Conservation (phyloP, 2,113 vertebrate species). For the Oryzias javanicus region DNA sequence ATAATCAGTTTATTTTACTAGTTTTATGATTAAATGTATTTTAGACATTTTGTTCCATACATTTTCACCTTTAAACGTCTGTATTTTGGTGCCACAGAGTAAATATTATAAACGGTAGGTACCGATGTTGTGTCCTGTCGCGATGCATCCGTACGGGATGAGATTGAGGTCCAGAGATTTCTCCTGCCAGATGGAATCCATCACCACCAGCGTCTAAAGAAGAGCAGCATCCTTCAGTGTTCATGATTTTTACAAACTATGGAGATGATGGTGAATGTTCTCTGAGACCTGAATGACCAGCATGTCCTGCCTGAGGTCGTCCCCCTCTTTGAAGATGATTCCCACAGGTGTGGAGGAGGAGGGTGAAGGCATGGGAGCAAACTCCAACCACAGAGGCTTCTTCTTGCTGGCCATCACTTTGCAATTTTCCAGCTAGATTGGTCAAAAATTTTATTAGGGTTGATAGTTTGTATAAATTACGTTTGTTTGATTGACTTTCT, state of each 20-base stretch:
- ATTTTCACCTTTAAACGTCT: too few species aligned
- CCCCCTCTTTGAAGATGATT: conserved; percentile 82
- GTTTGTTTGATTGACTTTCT: too few species aligned
- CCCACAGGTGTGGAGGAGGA: conserved; percentile 61
- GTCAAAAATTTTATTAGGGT: too few species aligned
- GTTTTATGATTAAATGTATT: too few species aligned
- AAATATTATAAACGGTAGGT: not conserved
- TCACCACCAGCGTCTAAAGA: conserved; percentile 73
- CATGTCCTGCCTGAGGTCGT: conserved; percentile 84
- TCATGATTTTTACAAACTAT: not conserved
- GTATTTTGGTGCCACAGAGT: too few species aligned
- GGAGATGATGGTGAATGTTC: not conserved
- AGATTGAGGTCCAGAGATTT: conserved; percentile 78
- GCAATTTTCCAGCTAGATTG: conserved; percentile 73
- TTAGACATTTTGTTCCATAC: too few species aligned
- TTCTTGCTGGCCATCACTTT: conserved; percentile 82
- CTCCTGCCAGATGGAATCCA: conserved; percentile 83
- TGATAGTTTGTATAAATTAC: too few species aligned
- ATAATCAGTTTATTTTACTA: too few species aligned
- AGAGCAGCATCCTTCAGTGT: not conserved
- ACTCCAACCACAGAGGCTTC: conserved; percentile 83
- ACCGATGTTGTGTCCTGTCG: conserved; percentile 81
- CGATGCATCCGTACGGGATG: conserved; percentile 81
- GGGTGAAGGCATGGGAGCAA: conserved; percentile 65
- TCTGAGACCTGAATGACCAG: conserved; percentile 76